Evolutionary conservation across 2,888 invertebrate genomes (phyloP), one percentile per base, ranked within the genome.

Genomic region (Epicampocera succincta): DNA sequence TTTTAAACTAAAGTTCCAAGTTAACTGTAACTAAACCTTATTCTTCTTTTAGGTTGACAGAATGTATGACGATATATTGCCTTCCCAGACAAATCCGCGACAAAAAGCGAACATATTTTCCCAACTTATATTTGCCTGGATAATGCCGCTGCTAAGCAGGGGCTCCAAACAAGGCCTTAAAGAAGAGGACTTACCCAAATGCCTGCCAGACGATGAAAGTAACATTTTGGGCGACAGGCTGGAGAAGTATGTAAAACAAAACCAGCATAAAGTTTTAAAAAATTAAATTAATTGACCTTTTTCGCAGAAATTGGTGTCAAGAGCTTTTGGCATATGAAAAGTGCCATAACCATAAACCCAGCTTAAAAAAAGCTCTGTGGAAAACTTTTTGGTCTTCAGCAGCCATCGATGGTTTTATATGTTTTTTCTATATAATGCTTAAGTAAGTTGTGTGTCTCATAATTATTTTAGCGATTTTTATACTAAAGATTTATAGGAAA

Each of bases 301-400:
- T 61, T 25, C 21, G 12, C 91, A 95, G 95, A 87, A 93, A 94
- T 91, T 95, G 95, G 95, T 90, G 92, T 76, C 92, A 92, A 88
- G 94, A 95, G 90, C 89, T 94, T 83, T 92, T 92, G 76, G 89
- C 91, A 73, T 92, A 93, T 2, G 92, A 91, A 88, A 92, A 91
- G 72, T 91, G 92, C 83, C 92, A n/a, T n/a, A n/a, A 92, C 3
- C 92, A 92, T 84, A 92, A 93, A 85, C 94, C 95, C 11, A 93
- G 93, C 33, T 91, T 95, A 12, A 91, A 94, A 25, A 93, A 93
- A 80, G 94, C 94, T 8, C 92, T 95, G 87, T 92, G 93, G 83
- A 92, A 93, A 83, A 93, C 95, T 17, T 95, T 95, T 90, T 93
- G 94, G 93, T 92, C 93, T 85, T 93, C 94, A 86, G 94, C 94